phyloP scores from a whole-genome alignment of 2,797 vertebrate genomes.

The Diceros bicornis region DNA sequence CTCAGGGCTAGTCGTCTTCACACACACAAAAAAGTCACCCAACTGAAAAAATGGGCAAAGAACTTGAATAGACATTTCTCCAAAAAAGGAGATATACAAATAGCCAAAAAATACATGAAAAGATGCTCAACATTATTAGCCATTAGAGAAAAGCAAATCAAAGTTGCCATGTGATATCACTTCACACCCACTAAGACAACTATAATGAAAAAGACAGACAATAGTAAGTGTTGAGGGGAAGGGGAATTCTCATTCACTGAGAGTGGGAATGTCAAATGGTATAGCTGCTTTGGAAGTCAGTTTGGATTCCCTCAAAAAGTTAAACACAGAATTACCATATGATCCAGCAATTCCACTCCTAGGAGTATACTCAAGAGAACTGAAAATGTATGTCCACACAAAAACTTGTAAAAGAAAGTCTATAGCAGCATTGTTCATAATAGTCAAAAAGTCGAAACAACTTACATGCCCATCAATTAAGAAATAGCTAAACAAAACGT shows the following conservation, averaged over 20 bases:
- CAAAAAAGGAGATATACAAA: neutral
- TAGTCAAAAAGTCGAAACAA: neutral
- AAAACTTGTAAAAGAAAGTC: neutral
- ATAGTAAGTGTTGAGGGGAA: neutral
- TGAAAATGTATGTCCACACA: neutral
- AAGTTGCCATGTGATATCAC: neutral
- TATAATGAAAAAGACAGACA: neutral
- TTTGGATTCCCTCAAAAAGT: neutral
- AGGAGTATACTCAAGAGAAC: neutral
- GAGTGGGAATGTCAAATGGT: neutral
- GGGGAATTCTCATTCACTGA: neutral
- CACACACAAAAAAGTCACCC: neutral
- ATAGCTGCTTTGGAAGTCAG: neutral
- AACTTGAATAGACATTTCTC: neutral
- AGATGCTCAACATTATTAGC: neutral
- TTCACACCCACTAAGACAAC: neutral
- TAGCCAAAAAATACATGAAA: slow-evolving; percentile 13
- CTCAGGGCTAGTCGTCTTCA: too few species aligned
- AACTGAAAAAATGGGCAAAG: neutral
- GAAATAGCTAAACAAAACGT: neutral
- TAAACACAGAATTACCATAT: slow-evolving; percentile 7
- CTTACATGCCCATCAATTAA: neutral
- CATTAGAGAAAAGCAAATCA: neutral
- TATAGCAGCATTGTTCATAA: neutral
- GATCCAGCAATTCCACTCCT: neutral